Conservation (phyloP, 2,113 vertebrate genomes). For the Tetrax tetrax region DNA sequence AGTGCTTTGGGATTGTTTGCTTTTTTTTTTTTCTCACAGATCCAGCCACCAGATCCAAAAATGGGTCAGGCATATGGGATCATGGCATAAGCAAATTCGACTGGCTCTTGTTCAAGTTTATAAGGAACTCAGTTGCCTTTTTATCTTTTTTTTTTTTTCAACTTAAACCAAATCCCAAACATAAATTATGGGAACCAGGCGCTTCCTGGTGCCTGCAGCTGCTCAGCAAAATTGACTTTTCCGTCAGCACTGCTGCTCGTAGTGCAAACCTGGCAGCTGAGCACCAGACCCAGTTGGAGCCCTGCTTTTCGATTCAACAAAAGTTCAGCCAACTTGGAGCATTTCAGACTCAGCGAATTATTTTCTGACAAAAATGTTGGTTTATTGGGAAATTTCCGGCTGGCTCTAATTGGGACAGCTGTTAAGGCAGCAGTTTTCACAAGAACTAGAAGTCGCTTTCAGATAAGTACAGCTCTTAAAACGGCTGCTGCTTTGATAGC, state of each 20-base stretch:
- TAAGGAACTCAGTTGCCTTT: background rate
- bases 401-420: constrained; percentile 63
- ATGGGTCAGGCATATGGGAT: constrained; percentile 45
- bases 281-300: background rate
- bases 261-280: constrained; percentile 52
- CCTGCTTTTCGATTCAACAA: background rate
- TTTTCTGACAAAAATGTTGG: background rate
- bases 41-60: constrained; percentile 16
- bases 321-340: constrained; percentile 54
- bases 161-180: background rate
- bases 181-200: background rate
- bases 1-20: background rate
- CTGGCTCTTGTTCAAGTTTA: background rate
- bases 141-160: background rate
- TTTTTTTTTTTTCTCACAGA: background rate
- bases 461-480: constrained; percentile 46
- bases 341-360: constrained; percentile 55
- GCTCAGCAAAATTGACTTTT: constrained; percentile 49
- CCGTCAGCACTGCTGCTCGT: background rate
- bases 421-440: constrained; percentile 35
- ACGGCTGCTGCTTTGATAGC: constrained; percentile 57
- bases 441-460: background rate
- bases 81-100: background rate
- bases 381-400: constrained; percentile 61
- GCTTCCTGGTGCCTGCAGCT: constrained; percentile 44